Evolutionary conservation across 2,888 invertebrate genomes (phyloP).

Genomic region (Synanthedon andrenaeformis): DNA sequence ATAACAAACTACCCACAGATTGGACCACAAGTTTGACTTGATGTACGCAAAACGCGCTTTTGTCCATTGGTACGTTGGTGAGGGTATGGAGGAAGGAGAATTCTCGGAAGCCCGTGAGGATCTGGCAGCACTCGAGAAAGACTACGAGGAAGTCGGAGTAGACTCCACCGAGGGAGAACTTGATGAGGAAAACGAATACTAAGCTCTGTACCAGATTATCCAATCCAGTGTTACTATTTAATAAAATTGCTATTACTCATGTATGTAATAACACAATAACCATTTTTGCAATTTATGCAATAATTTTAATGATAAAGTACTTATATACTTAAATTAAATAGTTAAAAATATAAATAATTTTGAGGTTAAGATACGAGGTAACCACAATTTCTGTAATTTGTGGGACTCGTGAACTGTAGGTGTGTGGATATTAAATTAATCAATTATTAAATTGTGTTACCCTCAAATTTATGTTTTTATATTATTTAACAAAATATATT

Average conservation of each 20-base stretch:
- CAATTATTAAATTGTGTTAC: too few species aligned
- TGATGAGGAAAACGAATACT: slow-evolving; percentile 78
- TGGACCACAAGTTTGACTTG: slow-evolving; percentile 95
- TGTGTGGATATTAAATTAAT: too few species aligned
- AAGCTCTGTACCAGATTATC: slow-evolving; percentile 6
- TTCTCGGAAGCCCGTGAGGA: slow-evolving; percentile 91
- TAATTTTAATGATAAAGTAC: too few species aligned
- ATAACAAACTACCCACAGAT: slow-evolving; percentile 41
- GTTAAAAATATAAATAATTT: too few species aligned
- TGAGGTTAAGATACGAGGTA: too few species aligned
- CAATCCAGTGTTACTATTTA: slow-evolving; percentile 1
- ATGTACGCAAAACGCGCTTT: slow-evolving; percentile 97
- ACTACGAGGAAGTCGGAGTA: slow-evolving; percentile 83
- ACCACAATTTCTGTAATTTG: too few species aligned
- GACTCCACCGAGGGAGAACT: slow-evolving; percentile 79
- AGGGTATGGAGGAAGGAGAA: slow-evolving; percentile 90
- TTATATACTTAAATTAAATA: too few species aligned
- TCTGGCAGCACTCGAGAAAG: slow-evolving; percentile 82
- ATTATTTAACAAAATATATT: too few species aligned
- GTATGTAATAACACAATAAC: neutral
- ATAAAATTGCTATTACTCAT: slow-evolving; percentile 1
- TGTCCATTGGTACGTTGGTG: slow-evolving; percentile 94
- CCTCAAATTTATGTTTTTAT: too few species aligned
- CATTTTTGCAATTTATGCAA: too few species aligned
- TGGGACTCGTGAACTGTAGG: too few species aligned